Evolutionary conservation across 2,113 vertebrate genomes (phyloP).

Genomic region (Nothocercus julius): DNA sequence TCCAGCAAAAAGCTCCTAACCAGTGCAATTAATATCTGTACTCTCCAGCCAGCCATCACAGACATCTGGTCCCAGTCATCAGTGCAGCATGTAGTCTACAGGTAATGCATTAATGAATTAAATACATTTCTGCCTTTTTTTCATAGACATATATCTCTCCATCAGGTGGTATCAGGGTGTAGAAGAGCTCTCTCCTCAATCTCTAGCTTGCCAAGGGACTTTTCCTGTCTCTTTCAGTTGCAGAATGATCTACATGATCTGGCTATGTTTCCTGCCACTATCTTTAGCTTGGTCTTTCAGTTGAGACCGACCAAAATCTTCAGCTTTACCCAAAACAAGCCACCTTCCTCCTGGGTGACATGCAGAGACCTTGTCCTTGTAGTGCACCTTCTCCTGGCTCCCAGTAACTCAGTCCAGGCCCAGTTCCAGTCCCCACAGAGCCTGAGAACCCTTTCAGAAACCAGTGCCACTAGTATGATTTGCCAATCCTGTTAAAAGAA

Average conservation of each 20-base stretch:
- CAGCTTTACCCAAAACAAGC: fast-evolving
- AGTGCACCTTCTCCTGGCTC: fast-evolving
- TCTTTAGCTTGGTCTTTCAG: background rate
- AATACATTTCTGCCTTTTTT: background rate
- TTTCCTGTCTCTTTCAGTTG: background rate
- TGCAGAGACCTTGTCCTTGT: background rate
- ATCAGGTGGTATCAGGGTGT: background rate
- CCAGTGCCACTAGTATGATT: fast-evolving
- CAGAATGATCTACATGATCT: background rate
- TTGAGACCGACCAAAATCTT: background rate
- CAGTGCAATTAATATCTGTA: background rate
- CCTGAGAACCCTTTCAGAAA: background rate
- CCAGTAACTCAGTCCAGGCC: background rate
- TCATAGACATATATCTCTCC: too few relatives aligned
- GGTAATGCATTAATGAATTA: background rate
- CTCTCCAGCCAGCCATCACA: conserved; percentile 1
- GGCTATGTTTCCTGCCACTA: background rate
- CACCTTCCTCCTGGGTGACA: background rate
- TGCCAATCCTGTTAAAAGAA: background rate
- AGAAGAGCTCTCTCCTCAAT: background rate
- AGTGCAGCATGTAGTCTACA: background rate
- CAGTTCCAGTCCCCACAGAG: background rate
- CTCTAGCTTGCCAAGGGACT: background rate
- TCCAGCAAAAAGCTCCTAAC: background rate
- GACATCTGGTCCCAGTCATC: background rate